Conservation (phyloP, 2,113 vertebrate genomes). For the Sylvicapra grimmia region DNA sequence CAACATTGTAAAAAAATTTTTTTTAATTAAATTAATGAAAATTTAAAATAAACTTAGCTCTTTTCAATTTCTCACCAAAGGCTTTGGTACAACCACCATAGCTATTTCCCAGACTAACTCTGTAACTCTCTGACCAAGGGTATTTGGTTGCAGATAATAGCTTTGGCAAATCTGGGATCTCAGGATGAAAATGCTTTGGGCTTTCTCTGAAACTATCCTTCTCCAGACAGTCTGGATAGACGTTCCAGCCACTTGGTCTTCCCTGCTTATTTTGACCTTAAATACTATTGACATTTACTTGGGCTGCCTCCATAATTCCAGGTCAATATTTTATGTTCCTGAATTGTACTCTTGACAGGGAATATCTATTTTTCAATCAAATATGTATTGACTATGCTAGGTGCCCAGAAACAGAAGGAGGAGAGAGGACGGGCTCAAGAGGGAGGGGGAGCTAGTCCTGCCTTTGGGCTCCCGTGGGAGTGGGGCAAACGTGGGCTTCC, state of each 20-base stretch:
- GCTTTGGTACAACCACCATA: not conserved
- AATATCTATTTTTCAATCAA: not conserved
- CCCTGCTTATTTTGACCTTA: not conserved
- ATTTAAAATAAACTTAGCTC: not conserved
- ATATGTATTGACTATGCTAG: not conserved
- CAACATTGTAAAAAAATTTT: not conserved
- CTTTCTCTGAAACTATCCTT: not conserved
- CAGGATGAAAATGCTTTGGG: not conserved
- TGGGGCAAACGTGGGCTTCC: not conserved
- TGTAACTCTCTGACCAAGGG: not conserved
- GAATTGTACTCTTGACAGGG: not conserved
- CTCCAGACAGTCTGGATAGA: not conserved
- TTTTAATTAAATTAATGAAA: not conserved
- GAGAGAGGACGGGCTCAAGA: not conserved
- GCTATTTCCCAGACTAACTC: not conserved
- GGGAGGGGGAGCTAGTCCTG: not conserved
- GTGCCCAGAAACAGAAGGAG: not conserved
- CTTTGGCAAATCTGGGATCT: not conserved
- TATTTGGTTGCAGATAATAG: not conserved
- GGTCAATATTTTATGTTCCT: not conserved
- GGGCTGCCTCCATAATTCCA: not conserved
- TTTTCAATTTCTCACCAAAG: not conserved
- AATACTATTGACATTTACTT: not conserved
- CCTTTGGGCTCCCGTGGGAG: not conserved
- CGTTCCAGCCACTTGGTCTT: not conserved